phyloP scores from a whole-genome alignment of 2,797 vertebrate species.

The Oceanodroma leucorhoa region DNA sequence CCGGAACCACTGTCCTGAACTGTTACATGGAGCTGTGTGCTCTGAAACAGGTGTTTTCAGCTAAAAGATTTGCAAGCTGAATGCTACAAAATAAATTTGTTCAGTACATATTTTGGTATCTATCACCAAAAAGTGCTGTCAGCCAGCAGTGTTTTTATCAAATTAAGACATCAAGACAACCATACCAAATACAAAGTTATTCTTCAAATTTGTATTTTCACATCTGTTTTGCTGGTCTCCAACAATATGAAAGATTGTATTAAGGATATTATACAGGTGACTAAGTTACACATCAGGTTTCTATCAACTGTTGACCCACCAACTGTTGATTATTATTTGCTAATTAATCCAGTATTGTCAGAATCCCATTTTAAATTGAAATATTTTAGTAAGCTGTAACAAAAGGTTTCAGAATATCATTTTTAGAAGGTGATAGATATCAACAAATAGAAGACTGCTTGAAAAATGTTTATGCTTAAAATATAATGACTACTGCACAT shows the following conservation, averaged over 20 bases:
- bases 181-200: neutral
- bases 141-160: neutral
- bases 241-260: neutral
- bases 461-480: constrained; percentile 35
- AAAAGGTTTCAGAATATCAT: neutral
- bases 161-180: neutral
- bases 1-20: neutral
- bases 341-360: neutral
- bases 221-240: neutral
- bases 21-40: neutral
- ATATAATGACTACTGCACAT: neutral
- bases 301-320: neutral
- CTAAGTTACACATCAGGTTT: neutral
- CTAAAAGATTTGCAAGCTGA: neutral
- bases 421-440: neutral
- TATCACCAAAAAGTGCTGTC: neutral
- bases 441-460: neutral
- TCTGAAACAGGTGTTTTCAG: neutral
- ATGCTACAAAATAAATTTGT: neutral
- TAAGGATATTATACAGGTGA: neutral
- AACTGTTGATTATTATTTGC: neutral
- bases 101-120: neutral
- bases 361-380: neutral
- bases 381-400: neutral
- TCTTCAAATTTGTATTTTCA: neutral